These are phyloP conservation scores for Xiphophorus birchmanni DNA, from an alignment of 2,797 vertebrate genomes.

Conservation along the genomic window DNA sequence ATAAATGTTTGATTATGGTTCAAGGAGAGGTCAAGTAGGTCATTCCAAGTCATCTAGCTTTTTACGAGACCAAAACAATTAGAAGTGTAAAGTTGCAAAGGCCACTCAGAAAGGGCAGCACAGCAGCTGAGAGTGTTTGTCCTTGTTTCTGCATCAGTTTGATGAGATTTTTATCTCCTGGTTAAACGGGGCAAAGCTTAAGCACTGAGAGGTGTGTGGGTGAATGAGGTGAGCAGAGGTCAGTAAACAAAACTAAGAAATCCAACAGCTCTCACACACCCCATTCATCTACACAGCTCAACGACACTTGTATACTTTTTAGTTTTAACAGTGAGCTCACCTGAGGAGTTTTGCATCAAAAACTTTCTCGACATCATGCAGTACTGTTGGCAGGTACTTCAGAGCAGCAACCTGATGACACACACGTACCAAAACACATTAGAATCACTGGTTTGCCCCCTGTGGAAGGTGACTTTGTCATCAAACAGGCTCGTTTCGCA, in stretches of 20 bases:
- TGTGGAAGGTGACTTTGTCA: conserved; percentile 49
- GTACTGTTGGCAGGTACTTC: conserved; percentile 95
- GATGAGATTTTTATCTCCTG: conserved; percentile 56
- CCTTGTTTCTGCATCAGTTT: conserved; percentile 49
- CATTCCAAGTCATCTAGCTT: conserved; percentile 30
- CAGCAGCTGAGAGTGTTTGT: conserved; percentile 32
- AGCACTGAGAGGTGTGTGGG: conserved; percentile 20
- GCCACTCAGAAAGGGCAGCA: conserved; percentile 16
- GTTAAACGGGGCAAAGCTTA: conserved; percentile 27
- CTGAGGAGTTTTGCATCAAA: conserved; percentile 95
- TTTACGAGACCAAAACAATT: conserved; percentile 17
- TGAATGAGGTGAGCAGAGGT: conserved; percentile 38
- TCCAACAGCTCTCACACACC: conserved; percentile 33
- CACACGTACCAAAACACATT: conserved; percentile 38
- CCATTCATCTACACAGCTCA: conserved; percentile 31
- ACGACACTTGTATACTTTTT: conserved; percentile 20
- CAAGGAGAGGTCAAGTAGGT: conserved; percentile 53
- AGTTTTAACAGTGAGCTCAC: conserved; percentile 71
- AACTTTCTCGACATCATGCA: conserved; percentile 95
- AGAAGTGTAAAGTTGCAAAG: conserved; percentile 32
- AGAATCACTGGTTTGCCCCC: conserved; percentile 26
- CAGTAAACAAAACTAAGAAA: conserved; percentile 45
- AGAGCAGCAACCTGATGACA: conserved; percentile 91
- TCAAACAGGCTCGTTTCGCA: conserved; percentile 26
- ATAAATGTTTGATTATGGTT: conserved; percentile 34